phyloP scores from a whole-genome alignment of 2,888 invertebrate genomes.

The Pyrrhia umbra region DNA sequence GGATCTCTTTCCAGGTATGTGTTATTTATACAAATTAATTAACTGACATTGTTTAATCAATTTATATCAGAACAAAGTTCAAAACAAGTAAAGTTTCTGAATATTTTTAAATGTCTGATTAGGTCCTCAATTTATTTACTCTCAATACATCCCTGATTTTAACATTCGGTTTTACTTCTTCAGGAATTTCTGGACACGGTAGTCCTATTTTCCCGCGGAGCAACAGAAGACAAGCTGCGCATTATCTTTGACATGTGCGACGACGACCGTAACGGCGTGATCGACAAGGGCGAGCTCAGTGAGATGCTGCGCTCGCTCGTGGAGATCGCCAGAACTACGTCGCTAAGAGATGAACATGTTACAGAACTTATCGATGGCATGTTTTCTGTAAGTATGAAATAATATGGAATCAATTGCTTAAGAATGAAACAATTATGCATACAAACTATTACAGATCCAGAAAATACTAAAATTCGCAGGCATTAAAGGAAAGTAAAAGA shows the following conservation, averaged over 20 bases:
- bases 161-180: neutral
- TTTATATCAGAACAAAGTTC: too few relatives aligned
- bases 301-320: slow-evolving; percentile 98
- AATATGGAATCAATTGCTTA: too few relatives aligned
- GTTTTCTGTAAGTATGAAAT: slow-evolving; percentile 92
- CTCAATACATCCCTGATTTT: neutral
- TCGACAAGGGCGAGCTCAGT: slow-evolving; percentile 97
- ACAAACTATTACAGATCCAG: too few relatives aligned
- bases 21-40: neutral
- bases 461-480: too few relatives aligned
- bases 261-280: slow-evolving; percentile 97
- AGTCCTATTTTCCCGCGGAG: slow-evolving; percentile 96
- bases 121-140: too few relatives aligned
- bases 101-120: too few relatives aligned
- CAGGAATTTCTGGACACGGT: slow-evolving; percentile 98
- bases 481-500: too few relatives aligned
- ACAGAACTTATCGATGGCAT: slow-evolving; percentile 98
- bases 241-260: slow-evolving; percentile 99
- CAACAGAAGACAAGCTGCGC: slow-evolving; percentile 97
- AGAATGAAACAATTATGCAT: too few relatives aligned
- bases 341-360: slow-evolving; percentile 96
- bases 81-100: too few relatives aligned
- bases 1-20: slow-evolving; percentile 96
- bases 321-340: slow-evolving; percentile 97
- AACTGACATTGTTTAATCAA: too few relatives aligned